Evolutionary conservation across 1,140 invertebrate genomes (phyloP).

Genomic region (Ceratina australensis): DNA sequence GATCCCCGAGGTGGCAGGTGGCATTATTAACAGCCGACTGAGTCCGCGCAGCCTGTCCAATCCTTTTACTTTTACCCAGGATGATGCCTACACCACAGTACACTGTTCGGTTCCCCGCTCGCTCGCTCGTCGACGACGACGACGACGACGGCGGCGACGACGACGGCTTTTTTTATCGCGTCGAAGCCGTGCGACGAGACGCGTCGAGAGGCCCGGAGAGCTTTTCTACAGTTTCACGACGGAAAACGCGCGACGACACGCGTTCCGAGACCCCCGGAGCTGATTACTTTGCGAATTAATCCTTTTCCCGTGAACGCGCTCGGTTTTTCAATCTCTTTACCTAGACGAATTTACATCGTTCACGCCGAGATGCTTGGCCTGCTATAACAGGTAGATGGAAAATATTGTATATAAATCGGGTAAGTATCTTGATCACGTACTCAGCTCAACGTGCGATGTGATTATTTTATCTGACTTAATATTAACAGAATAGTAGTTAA

Average conservation of each 20-base stretch:
- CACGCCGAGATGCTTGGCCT: too few relatives aligned
- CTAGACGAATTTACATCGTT: too few relatives aligned
- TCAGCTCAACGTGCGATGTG: too few relatives aligned
- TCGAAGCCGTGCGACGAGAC: constrained; percentile 19
- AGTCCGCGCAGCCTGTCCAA: constrained; percentile 43
- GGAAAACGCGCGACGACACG: not conserved
- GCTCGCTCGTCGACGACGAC: constrained; percentile 10
- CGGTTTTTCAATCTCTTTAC: not conserved
- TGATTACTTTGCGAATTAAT: constrained; percentile 56
- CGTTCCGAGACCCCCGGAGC: not conserved
- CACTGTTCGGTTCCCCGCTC: not conserved
- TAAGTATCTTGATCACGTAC: too few relatives aligned
- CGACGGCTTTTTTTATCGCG: constrained; percentile 28
- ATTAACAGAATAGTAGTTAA: too few relatives aligned
- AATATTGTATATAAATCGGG: too few relatives aligned
- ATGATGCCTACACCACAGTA: constrained; percentile 21
- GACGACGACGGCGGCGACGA: constrained; percentile 19
- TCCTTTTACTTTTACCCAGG: constrained; percentile 49
- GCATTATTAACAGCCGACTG: constrained; percentile 57
- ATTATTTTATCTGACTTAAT: too few relatives aligned
- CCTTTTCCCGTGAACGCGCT: constrained; percentile 18
- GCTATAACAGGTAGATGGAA: too few relatives aligned
- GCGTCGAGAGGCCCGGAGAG: constrained; percentile 30
- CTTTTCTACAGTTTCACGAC: constrained; percentile 25
- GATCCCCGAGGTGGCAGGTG: constrained; percentile 37